Percentiles rank a stretch among this genome's conserved stretches.
Conservation (phyloP, 2,113 vertebrate species). For the Hyaena hyaena region DNA sequence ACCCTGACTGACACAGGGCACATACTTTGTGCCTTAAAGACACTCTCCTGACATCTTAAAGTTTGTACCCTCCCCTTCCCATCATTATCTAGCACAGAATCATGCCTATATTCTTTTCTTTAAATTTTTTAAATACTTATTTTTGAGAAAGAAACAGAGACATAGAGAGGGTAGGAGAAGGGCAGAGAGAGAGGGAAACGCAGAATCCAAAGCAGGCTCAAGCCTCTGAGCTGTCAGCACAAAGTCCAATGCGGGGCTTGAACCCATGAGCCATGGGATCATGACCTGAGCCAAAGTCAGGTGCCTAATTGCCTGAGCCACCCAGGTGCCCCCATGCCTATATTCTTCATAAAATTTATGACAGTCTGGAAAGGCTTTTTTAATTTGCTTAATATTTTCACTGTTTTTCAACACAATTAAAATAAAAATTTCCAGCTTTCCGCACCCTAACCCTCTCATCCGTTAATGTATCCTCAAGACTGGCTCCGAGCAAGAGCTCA, state of each 20-base stretch:
- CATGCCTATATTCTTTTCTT: not conserved
- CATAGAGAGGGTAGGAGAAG: too few species aligned
- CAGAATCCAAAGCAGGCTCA: too few species aligned
- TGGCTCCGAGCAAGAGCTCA: not conserved
- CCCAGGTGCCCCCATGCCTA: not conserved
- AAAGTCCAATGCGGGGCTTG: too few species aligned
- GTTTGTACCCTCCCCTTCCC: not conserved
- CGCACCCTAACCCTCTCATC: not conserved
- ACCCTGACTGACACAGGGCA: not conserved
- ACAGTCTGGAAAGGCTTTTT: not conserved
- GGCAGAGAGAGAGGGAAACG: too few species aligned
- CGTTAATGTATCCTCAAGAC: not conserved
- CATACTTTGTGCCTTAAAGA: not conserved
- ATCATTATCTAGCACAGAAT: not conserved
- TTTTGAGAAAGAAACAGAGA: too few species aligned
- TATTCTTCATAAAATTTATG: not conserved
- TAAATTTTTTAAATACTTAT: too few species aligned
- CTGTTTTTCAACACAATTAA: not conserved
- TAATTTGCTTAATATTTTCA: not conserved
- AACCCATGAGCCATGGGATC: too few species aligned
- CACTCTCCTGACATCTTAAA: not conserved
- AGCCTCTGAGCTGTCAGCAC: too few species aligned
- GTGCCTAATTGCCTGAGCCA: too few species aligned
- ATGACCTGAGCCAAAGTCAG: too few species aligned
- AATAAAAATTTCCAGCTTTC: not conserved